Conservation (phyloP, 2,797 vertebrate species). For the Paguma larvata region DNA sequence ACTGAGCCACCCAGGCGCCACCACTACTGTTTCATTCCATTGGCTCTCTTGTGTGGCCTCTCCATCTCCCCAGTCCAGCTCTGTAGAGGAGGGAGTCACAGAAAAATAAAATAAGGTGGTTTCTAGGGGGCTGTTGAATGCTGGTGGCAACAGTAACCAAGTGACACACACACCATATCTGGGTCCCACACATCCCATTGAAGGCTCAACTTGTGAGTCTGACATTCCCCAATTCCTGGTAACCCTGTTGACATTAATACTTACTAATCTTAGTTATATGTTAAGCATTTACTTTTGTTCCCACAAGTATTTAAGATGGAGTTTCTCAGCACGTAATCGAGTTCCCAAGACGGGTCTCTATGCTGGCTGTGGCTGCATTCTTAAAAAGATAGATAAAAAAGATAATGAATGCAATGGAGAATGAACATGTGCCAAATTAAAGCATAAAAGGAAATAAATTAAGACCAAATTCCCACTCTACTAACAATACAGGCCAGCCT, state of each 20-base stretch:
- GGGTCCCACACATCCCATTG: not conserved
- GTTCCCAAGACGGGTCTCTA: not conserved
- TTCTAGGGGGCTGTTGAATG: not conserved
- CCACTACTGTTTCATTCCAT: not conserved
- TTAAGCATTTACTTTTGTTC: slow-evolving; percentile 34
- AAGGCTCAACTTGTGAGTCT: not conserved
- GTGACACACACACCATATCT: not conserved
- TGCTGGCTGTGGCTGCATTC: not conserved
- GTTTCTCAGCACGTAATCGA: not conserved
- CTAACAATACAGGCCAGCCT: not conserved
- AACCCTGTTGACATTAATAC: not conserved
- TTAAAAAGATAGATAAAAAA: slow-evolving; percentile 37
- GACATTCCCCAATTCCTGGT: not conserved
- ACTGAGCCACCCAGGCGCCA: too few relatives aligned
- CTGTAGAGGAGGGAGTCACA: not conserved
- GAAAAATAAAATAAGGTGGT: not conserved
- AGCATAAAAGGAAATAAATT: slow-evolving; percentile 8
- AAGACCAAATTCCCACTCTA: not conserved
- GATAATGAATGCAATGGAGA: not conserved
- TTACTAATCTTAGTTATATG: slow-evolving; percentile 3
- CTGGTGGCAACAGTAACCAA: not conserved
- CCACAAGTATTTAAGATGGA: not conserved
- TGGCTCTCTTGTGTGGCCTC: not conserved
- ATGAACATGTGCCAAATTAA: not conserved
- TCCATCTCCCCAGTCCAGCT: not conserved